phyloP scores from a whole-genome alignment of 2,797 vertebrate species.

The Syngnathus rostellatus region DNA sequence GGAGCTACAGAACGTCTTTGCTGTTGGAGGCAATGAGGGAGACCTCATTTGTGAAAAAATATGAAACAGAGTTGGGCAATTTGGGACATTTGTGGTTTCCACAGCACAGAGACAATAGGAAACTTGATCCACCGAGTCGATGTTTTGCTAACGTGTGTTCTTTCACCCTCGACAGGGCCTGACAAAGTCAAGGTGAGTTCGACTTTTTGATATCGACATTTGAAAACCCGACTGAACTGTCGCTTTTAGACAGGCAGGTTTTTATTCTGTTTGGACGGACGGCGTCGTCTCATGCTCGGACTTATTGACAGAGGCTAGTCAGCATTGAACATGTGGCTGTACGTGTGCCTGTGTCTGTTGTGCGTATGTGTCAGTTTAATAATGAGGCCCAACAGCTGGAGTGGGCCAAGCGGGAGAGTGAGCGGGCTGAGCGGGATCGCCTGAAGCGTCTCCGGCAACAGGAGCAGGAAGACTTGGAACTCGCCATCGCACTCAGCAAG shows the following conservation, averaged over 20 bases:
- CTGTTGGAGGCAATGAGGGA: neutral
- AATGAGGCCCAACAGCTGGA: slow-evolving; percentile 98
- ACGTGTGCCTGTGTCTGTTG: neutral
- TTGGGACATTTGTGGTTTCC: neutral
- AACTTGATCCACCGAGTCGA: neutral
- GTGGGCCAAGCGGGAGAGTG: slow-evolving; percentile 96
- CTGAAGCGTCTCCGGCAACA: slow-evolving; percentile 87
- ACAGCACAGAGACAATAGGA: neutral
- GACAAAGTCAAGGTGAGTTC: slow-evolving; percentile 73
- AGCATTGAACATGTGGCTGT: neutral
- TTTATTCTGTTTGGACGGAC: too few relatives aligned
- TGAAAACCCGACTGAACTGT: neutral
- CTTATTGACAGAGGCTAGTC: neutral
- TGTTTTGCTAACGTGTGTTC: slow-evolving; percentile 43
- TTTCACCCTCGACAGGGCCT: slow-evolving; percentile 59
- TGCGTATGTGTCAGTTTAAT: slow-evolving; percentile 72
- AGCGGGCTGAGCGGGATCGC: slow-evolving; percentile 88
- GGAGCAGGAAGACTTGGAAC: slow-evolving; percentile 94
- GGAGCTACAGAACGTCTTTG: neutral
- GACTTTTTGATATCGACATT: neutral
- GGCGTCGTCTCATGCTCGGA: too few relatives aligned
- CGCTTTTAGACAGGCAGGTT: too few relatives aligned
- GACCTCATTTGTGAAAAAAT: neutral
- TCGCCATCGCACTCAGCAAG: slow-evolving; percentile 98
- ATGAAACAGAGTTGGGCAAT: neutral